Evolutionary conservation across 2,797 vertebrate genomes (phyloP), one percentile per base, ranked within the genome.

Genomic region (Ceryle rudis): DNA sequence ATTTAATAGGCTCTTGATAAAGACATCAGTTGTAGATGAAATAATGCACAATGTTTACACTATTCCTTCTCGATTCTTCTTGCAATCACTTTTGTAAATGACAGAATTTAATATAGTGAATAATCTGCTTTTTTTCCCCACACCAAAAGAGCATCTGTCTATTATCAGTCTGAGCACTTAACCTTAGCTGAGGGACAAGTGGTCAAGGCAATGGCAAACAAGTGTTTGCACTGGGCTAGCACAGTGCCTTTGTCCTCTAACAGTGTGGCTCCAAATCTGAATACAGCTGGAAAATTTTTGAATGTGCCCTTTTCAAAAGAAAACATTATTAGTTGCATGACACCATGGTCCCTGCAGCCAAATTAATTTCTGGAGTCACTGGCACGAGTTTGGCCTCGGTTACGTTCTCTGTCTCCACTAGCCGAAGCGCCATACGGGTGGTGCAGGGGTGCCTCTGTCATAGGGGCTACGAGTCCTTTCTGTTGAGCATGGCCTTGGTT

Each of bases 401-500:
- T 41, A 2, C 37, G 41, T 60, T n/a, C 78, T 74, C 14, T 54
- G 41, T 49, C 54, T 47, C 28, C 0, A 0, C 19, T 69, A 67
- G 49, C 42, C 46, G 54, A 74, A 86, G 47, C 12, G 25, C 47
- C 60, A 0, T 14, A 7, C 0, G 4, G 14, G n/a, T 31, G 44
- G 37, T 1, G 1, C 0, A 2, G 9, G n/a, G 33, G 3, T 61
- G 42, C 42, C 66, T 28, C 51, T 77, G 70, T 47, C n/a, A 2
- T 3, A 28, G 61, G 23, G 39, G 28, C n/a, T 41, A 1, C 33
- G 35, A 11, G n/a, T 25, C 46, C 28, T 37, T 58, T 65, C 33
- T 66, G 12, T 11, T 12, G 31, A 57, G 62, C 0, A 0, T 33
- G 39, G 12, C 57, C 73, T 15, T 6, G 10, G 10, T 25, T 64